phyloP scores from a whole-genome alignment of 2,888 invertebrate species.

The Antheraea assamensis region DNA sequence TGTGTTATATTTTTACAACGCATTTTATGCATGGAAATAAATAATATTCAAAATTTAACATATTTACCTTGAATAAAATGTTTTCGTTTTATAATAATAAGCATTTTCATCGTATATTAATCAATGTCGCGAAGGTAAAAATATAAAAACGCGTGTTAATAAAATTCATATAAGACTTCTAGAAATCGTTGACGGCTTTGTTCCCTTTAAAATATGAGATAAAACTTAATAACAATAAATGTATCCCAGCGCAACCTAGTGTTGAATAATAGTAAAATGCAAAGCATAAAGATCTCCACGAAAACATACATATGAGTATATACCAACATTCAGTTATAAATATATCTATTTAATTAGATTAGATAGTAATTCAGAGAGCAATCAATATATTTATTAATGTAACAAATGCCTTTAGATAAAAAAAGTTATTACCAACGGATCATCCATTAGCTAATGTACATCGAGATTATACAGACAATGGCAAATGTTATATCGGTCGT shows the following conservation, averaged over 20 bases:
- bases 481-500: constrained; percentile 50
- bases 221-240: too few relatives aligned
- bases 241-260: too few relatives aligned
- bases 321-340: too few relatives aligned
- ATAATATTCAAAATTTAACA: not conserved
- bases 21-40: constrained; percentile 31
- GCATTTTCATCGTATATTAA: not conserved
- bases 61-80: not conserved
- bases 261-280: too few relatives aligned
- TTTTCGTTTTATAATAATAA: not conserved
- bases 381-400: not conserved
- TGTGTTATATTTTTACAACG: constrained; percentile 52
- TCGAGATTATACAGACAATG: constrained; percentile 39
- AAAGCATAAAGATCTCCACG: too few relatives aligned
- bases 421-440: not conserved
- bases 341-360: not conserved
- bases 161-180: not conserved
- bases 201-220: too few relatives aligned
- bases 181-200: too few relatives aligned
- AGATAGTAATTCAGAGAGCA: not conserved
- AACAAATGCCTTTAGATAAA: not conserved
- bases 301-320: too few relatives aligned
- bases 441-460: constrained; percentile 35
- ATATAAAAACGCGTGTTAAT: not conserved
- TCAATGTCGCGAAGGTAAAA: not conserved